Conservation (phyloP, 1,140 invertebrate species). For the Drosophila simulans region DNA sequence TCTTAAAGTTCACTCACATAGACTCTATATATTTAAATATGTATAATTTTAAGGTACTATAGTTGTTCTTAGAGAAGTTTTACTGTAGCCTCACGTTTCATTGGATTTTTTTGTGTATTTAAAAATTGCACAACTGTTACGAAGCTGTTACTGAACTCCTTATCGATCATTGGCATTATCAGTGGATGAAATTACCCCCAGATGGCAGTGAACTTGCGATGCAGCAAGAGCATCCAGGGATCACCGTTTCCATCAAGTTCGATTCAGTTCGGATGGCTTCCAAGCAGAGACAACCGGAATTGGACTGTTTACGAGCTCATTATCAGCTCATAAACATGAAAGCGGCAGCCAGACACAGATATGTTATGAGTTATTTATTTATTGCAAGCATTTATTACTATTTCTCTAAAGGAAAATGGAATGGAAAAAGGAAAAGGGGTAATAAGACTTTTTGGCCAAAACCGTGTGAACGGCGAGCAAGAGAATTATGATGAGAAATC, state of each 20-base stretch:
- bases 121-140: constrained; percentile 21
- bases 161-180: constrained; percentile 35
- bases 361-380: constrained; percentile 38
- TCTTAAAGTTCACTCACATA: neutral
- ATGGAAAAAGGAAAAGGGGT: neutral
- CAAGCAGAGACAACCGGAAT: constrained; percentile 28
- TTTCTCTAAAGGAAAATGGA: constrained; percentile 3
- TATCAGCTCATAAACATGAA: constrained; percentile 53
- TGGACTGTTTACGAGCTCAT: constrained; percentile 33
- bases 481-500: constrained; percentile 48
- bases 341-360: constrained; percentile 3
- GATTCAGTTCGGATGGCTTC: constrained; percentile 18
- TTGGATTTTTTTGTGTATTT: neutral
- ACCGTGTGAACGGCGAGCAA: constrained; percentile 6
- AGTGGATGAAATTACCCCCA: neutral
- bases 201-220: neutral
- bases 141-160: constrained; percentile 13
- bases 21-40: neutral
- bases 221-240: constrained; percentile 3
- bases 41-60: too few relatives aligned
- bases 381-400: constrained; percentile 2
- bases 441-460: constrained; percentile 14
- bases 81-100: too few relatives aligned
- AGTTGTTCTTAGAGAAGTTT: too few relatives aligned
- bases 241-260: neutral